Conservation (phyloP, 37 sponge, comb jelly and placozoan species). For the Geodia barretti region DNA sequence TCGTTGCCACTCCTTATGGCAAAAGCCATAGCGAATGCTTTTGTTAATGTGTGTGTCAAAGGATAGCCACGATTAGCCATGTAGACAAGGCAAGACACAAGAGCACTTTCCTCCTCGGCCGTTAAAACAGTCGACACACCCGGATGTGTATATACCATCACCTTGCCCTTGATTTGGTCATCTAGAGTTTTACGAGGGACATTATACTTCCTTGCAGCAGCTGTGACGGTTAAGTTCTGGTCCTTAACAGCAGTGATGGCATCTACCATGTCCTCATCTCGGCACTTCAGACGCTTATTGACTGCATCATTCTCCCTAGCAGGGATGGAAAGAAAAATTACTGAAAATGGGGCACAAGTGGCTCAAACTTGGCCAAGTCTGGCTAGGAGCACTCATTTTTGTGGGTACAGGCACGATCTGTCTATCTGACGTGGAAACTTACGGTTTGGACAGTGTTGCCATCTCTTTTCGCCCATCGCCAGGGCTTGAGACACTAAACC, state of each 20-base stretch:
- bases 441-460: no score
- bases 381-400: no score
- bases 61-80: slow-evolving; percentile 22
- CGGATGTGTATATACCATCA: background rate
- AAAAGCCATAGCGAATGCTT: slow-evolving; percentile 4
- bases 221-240: background rate
- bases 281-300: slow-evolving; percentile 6
- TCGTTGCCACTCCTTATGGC: background rate
- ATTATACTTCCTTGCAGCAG: background rate
- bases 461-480: no score
- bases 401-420: no score
- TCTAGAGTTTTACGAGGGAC: slow-evolving; percentile 22
- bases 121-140: background rate
- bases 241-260: background rate
- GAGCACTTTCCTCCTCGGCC: background rate
- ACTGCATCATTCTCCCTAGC: slow-evolving; percentile 17
- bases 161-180: slow-evolving; percentile 3
- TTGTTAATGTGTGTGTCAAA: background rate
- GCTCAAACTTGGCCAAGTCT: no score
- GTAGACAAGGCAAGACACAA: background rate
- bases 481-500: no score
- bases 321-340: no score
- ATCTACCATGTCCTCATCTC: background rate
- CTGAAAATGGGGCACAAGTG: no score
- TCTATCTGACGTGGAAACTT: no score